Conservation (phyloP, 2,888 invertebrate genomes). For the Stomorhina lunata region DNA sequence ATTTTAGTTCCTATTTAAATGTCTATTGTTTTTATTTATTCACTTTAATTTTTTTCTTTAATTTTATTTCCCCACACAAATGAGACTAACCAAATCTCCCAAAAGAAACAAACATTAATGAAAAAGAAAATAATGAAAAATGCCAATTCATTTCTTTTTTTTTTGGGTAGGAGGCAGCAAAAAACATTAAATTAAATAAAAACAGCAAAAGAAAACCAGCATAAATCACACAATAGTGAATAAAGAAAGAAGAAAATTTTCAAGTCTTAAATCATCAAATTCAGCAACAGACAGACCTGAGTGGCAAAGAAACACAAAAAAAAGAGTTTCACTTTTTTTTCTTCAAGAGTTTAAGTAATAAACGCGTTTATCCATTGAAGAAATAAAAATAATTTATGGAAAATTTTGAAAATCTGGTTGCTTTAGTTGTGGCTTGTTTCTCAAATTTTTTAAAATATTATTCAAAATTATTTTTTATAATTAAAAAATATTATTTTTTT, state of each 20-base stretch:
- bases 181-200: slow-evolving; percentile 1
- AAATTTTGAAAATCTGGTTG: slow-evolving; percentile 23
- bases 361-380: slow-evolving; percentile 38
- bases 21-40: background rate
- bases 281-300: slow-evolving; percentile 24
- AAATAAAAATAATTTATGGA: background rate
- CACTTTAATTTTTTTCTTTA: background rate
- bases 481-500: no score
- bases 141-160: slow-evolving; percentile 52
- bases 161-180: background rate
- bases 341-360: slow-evolving; percentile 17
- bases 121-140: slow-evolving; percentile 35
- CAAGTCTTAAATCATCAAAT: slow-evolving; percentile 49
- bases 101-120: background rate
- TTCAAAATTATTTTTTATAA: no score
- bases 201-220: slow-evolving; percentile 31
- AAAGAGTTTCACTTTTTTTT: slow-evolving; percentile 58
- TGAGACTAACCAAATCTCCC: slow-evolving; percentile 15
- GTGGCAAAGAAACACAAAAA: background rate
- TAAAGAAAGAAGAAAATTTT: background rate
- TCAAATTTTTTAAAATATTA: background rate
- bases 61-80: background rate
- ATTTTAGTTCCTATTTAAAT: slow-evolving; percentile 52
- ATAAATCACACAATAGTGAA: slow-evolving; percentile 36
- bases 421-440: background rate